These are phyloP conservation scores for Contarinia nasturtii DNA, from an alignment of 1,140 invertebrate species.

Conservation along the genomic window DNA sequence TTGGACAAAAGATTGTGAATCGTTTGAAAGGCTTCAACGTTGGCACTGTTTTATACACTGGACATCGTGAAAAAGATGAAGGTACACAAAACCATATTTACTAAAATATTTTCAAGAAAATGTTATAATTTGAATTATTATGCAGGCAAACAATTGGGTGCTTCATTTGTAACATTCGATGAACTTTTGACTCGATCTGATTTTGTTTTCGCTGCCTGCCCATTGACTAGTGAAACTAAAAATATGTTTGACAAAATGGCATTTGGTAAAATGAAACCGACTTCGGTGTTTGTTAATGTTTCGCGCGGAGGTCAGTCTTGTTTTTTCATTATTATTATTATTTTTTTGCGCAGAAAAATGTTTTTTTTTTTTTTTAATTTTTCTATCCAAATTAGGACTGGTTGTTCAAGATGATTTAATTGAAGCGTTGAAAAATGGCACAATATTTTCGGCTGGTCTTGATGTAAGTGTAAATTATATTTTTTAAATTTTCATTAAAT, in stretches of 20 bases:
- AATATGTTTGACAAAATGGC: conserved; percentile 47
- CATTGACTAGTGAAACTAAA: conserved; percentile 48
- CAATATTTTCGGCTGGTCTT: conserved; percentile 68
- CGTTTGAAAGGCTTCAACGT: conserved; percentile 50
- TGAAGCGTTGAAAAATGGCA: conserved; percentile 43
- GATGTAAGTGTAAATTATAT: too few relatives aligned
- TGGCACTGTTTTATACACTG: conserved; percentile 45
- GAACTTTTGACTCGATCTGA: conserved; percentile 50
- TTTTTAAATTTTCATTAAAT: too few relatives aligned
- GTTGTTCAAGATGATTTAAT: conserved; percentile 58
- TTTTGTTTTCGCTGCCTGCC: conserved; percentile 48
- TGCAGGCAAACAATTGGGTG: conserved; percentile 35
- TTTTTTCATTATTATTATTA: background rate
- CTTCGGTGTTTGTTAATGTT: conserved; percentile 60
- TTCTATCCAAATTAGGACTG: conserved; percentile 26
- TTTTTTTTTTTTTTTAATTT: conserved; percentile 3
- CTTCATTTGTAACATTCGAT: conserved; percentile 51
- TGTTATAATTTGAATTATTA: conserved; percentile 8
- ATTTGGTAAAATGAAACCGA: conserved; percentile 63
- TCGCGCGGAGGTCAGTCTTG: conserved; percentile 39
- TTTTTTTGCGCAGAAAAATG: background rate
- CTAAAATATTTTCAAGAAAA: conserved; percentile 1
- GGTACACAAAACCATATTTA: conserved; percentile 20
- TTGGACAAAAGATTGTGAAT: conserved; percentile 50
- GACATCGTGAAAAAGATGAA: conserved; percentile 39